A percentile compares a stretch with the other conserved stretches of the same genome.
Evolutionary conservation across 2,113 vertebrate genomes (phyloP).

Genomic region (Albula glossodonta): DNA sequence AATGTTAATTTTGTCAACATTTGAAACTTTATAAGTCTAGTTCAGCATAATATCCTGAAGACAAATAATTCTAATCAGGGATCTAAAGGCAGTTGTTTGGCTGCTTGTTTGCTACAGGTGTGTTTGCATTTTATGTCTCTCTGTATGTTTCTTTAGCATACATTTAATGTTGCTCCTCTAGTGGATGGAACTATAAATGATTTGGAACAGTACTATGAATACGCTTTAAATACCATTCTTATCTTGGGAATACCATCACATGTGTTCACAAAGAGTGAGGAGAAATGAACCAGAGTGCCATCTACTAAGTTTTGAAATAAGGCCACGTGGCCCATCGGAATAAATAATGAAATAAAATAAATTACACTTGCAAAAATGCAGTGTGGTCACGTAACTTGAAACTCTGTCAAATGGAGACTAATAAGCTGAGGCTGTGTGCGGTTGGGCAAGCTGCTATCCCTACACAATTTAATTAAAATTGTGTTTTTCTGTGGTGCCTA

Average conservation of each 20-base stretch:
- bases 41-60: too few species aligned
- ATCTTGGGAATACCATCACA: slow-evolving; percentile 4
- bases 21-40: too few species aligned
- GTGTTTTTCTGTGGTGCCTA: slow-evolving; percentile 33
- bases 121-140: neutral
- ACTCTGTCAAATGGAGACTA: slow-evolving; percentile 32
- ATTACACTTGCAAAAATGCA: slow-evolving; percentile 25
- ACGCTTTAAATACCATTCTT: neutral
- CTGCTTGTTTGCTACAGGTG: neutral
- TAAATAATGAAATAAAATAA: slow-evolving; percentile 40
- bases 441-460: slow-evolving; percentile 25
- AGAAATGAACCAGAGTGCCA: neutral
- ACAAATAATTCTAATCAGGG: too few species aligned
- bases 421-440: slow-evolving; percentile 21
- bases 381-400: slow-evolving; percentile 33
- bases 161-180: too few species aligned
- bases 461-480: slow-evolving; percentile 38
- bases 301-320: slow-evolving; percentile 25
- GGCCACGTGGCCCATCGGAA: slow-evolving; percentile 31
- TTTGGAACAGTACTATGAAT: neutral
- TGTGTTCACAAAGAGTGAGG: neutral
- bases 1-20: too few species aligned
- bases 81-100: too few species aligned
- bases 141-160: neutral
- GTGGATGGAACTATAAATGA: neutral